Evolutionary conservation across 2,797 vertebrate species (phyloP), one percentile per base, ranked within the genome.

Genomic region (Sebastes paucispinis): DNA sequence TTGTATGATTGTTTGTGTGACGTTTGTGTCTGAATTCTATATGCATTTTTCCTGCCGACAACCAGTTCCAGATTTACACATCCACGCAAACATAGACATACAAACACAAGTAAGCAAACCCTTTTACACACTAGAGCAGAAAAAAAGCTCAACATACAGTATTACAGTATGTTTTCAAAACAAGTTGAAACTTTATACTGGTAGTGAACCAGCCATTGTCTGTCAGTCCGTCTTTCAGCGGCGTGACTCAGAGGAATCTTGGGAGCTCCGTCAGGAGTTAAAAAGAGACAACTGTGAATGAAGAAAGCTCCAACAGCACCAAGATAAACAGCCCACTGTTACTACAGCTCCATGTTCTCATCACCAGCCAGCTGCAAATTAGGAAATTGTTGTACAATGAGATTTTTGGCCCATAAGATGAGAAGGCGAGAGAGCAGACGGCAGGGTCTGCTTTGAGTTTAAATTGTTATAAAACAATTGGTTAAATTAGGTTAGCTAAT

Each of bases 201-300:
- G 31, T 27, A 36, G 20, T 77, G 73, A 83, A 84, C 67, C 69
- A 58, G 73, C 43, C 75, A 75, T 62, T 79, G 69, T 69, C 63
- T 66, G 73, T 80, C 67, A 68, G 52, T 73, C 14, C 62, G 69
- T 86, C 79, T 72, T 69, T 83, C 70, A 59, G 82, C 80, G 73
- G 65, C 32, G 67, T 81, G 88, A 90, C 80, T 84, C 75, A 71
- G 80, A 71, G 74, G 84, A 87, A 69, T 80, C 70, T 85, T 87
- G 80, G 80, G 90, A 70, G 69, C 79, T 69, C 70, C 10, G 65
- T 80, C 27, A 82, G 68, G 66, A 87, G 73, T 89, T 91, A 91
- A 91, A 89, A 91, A 81, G 83, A 92, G 83, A 93, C 90, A 90
- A 91, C 87, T 93, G 92, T 80, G 85, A 90, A 83, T 63, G 82